These are phyloP conservation scores for Chelonus insularis DNA, from an alignment of 1,140 invertebrate species.

Conservation along the genomic window DNA sequence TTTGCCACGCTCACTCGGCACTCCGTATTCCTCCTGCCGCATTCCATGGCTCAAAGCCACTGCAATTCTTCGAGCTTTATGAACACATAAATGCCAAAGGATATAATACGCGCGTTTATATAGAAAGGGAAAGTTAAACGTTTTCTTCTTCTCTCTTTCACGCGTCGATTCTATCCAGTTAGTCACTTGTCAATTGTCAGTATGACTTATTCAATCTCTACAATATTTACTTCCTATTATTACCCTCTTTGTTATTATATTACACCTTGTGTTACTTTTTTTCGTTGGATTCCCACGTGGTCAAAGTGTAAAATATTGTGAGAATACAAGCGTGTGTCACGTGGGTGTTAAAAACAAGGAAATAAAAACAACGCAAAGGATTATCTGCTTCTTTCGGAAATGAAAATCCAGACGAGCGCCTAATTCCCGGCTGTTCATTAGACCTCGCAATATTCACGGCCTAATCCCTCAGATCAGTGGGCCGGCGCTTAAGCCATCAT, in stretches of 20 bases:
- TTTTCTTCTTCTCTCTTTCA: conserved; percentile 27
- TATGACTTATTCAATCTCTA: neutral
- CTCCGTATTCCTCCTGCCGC: conserved; percentile 27
- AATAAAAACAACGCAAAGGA: conserved; percentile 19
- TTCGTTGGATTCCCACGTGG: too few relatives aligned
- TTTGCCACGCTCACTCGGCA: neutral
- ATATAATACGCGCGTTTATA: conserved; percentile 27
- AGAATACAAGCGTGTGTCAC: conserved; percentile 1
- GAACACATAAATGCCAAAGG: conserved; percentile 47
- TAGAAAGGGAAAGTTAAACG: conserved; percentile 37
- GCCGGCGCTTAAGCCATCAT: conserved; percentile 57
- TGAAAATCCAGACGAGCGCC: conserved; percentile 42
- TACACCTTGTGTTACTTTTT: neutral
- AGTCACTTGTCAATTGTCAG: neutral
- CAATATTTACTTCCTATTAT: neutral
- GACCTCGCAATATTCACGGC: conserved; percentile 56
- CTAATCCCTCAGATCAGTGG: conserved; percentile 59
- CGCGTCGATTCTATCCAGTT: conserved; percentile 1
- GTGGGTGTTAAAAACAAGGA: neutral
- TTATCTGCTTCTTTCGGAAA: conserved; percentile 32
- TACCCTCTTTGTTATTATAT: neutral
- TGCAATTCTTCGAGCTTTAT: conserved; percentile 45
- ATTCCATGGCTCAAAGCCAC: conserved; percentile 39
- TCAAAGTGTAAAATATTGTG: neutral
- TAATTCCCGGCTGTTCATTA: conserved; percentile 51